These are phyloP conservation scores for Ibidorhyncha struthersii DNA, from an alignment of 2,113 vertebrate genomes.

Conservation along the genomic window DNA sequence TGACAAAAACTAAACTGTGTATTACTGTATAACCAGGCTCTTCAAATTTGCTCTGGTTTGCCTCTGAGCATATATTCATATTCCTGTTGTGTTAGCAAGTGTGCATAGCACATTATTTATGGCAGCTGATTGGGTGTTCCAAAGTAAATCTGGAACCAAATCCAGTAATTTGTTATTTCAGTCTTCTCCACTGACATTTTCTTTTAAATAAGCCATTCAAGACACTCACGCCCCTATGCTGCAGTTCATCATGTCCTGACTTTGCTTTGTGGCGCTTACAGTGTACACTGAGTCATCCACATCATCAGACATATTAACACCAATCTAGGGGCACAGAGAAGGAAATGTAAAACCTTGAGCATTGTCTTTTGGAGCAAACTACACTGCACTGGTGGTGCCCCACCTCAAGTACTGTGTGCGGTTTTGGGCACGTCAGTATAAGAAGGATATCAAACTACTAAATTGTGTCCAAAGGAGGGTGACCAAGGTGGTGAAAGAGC, in stretches of 20 bases:
- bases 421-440: neutral
- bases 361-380: neutral
- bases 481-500: neutral
- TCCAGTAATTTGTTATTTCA: neutral
- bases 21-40: neutral
- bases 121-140: neutral
- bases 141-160: neutral
- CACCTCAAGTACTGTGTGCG: neutral
- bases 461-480: neutral
- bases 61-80: neutral
- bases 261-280: neutral
- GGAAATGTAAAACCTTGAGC: neutral
- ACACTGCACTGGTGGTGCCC: neutral
- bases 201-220: neutral
- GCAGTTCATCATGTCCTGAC: neutral
- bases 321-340: accelerated
- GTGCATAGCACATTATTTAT: neutral
- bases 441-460: neutral
- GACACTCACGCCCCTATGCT: neutral
- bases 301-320: neutral
- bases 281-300: neutral
- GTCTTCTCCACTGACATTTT: neutral
- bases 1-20: neutral
- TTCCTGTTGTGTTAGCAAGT: accelerated
- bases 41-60: neutral